Base-by-base conservation (phyloP, 2,888 invertebrate species). In the Dyspetes luteomarginatus region DNA sequence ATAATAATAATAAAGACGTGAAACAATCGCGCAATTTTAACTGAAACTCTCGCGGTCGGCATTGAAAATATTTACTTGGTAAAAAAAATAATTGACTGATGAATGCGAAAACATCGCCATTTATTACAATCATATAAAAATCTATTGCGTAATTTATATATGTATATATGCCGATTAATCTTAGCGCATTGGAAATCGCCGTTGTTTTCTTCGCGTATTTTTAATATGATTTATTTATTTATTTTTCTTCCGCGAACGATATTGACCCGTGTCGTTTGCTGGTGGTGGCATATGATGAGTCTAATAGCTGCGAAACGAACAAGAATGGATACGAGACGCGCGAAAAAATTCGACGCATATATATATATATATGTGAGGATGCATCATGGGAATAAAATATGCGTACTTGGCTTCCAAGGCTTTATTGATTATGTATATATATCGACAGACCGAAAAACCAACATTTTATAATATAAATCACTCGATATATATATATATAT, bases 161-260 rank as follows among this genome's bases (percentile, higher is more conserved):
- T 28, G 5, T 28, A 5, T 28, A 28, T 36, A 36, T 1, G 7
- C 1, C 28, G 28, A 26, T 22, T 22, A 7, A 28, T 52, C 28
- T 45, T 26, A 26, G 58, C 5, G 30, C 64, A 48, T 78, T 30
- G 62, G 48, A 78, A 74, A 73, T 64, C 43, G 55, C 60, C 68
- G 74, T 19, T 74, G 71, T 79, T 74, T 74, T 78, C 65, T 68
- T 50, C 17, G n/a, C 12, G 41, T 15, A 26, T 60, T 12, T 19
- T 50, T 45, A 4, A 24, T 56, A 12, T 43, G 30, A 19, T 22
- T 71, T 4, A 43, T 55, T 1, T 3, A 45, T 67, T 64, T 67
- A 43, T 58, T 41, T 80, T 82, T 71, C 67, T 68, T 41, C 55
- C 30, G n/a, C 60, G 69, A 52, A 64, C 30, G 45, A 65, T n/a